Base-by-base conservation (phyloP, 2,888 invertebrate genomes). In the Vesta saturnalis region DNA sequence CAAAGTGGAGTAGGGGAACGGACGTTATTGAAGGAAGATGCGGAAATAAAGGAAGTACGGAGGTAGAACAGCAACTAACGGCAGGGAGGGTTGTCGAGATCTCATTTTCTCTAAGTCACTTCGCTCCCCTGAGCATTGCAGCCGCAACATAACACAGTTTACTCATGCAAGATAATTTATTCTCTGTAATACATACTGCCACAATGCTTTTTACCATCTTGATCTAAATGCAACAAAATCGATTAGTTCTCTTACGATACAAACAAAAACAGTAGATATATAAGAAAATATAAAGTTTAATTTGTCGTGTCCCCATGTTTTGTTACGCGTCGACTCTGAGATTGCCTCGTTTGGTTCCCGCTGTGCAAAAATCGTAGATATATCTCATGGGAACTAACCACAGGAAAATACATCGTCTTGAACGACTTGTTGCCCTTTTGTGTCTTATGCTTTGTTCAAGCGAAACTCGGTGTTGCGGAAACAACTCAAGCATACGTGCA, bases 61-160 rank as follows among this genome's bases (percentile, higher is more conserved):
- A 71, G 73, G 72, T 71, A 72, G 70, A 74, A 72, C 72, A 76
- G 70, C 73, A 75, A 72, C 72, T 64, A 65, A 70, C 72, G 67
- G 71, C 65, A 73, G 74, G 74, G 77, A 74, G 74, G 74, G 77
- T 69, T 72, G 74, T 73, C 73, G 75, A 75, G 77, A 79, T 78
- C 78, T 79, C 79, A 79, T 79, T 79, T 79, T 78, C 78, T 74
- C 74, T 77, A 78, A 79, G 79, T 78, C 79, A 77, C 76, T 77
- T 70, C 72, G 70, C 72, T 76, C 79, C 78, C 78, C 58, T 58
- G 79, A 75, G 79, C 77, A 73, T 73, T 72, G 73, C 73, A 78
- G 76, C 78, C 78, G 74, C 79, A 78, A 77, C 77, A 78, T 76
- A 77, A 77, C 77, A 75, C 77, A 77, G 77, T 77, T 77, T 78